Percentiles rank a stretch among this genome's conserved stretches.
These are phyloP conservation scores for Cephalotes varians DNA, from an alignment of 2,888 invertebrate species.

Conservation along the genomic window DNA sequence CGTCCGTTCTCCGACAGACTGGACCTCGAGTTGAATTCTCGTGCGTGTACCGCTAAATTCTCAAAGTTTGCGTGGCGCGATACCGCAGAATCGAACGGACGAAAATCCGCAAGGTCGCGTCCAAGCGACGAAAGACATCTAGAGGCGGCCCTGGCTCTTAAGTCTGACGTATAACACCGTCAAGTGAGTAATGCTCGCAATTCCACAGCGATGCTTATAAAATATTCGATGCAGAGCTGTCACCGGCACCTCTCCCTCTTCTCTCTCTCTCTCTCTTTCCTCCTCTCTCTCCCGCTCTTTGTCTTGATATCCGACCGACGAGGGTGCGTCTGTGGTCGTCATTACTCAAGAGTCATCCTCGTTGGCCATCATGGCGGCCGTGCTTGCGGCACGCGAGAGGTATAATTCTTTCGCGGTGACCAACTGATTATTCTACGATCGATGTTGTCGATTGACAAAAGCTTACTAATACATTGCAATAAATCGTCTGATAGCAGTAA, in stretches of 20 bases:
- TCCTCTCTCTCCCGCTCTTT: slow-evolving; percentile 41
- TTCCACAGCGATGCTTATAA: slow-evolving; percentile 78
- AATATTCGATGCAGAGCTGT: slow-evolving; percentile 76
- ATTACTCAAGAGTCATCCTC: slow-evolving; percentile 51
- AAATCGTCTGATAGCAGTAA: not conserved
- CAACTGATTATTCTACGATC: not conserved
- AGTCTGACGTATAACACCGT: slow-evolving; percentile 74
- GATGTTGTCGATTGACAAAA: not conserved
- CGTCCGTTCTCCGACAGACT: not conserved
- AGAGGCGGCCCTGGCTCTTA: slow-evolving; percentile 71
- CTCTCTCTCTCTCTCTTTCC: not conserved
- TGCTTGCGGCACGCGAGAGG: not conserved
- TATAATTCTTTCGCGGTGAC: not conserved
- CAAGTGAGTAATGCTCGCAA: slow-evolving; percentile 80
- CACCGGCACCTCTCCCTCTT: slow-evolving; percentile 57
- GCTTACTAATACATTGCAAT: not conserved
- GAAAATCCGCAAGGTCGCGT: slow-evolving; percentile 39
- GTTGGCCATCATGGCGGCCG: not conserved
- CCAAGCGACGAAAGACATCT: slow-evolving; percentile 33
- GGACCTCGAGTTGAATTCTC: not conserved
- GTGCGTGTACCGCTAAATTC: not conserved
- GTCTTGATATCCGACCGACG: slow-evolving; percentile 71
- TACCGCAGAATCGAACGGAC: not conserved
- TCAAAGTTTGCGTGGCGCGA: not conserved
- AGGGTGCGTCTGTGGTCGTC: slow-evolving; percentile 42